Evolutionary conservation across 2,113 vertebrate species (phyloP).

Genomic region (Sapayoa aenigma): DNA sequence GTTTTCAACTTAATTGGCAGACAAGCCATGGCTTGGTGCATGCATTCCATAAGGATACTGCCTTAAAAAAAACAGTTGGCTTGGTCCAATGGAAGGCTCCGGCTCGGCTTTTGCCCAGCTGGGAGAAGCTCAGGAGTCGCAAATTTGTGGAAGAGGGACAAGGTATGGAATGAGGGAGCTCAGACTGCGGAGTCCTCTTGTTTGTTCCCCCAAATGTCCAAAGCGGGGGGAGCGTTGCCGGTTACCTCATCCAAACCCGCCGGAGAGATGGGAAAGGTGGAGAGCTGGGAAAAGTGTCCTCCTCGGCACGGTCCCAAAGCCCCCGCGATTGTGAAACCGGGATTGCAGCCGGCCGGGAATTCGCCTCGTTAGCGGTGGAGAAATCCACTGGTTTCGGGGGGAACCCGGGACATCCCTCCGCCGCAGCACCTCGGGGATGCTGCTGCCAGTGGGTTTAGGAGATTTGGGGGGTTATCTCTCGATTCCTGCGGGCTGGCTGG

Average conservation of each 20-base stretch:
- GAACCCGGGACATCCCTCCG: not conserved
- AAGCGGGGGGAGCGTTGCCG: not conserved
- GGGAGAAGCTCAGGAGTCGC: not conserved
- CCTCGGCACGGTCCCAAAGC: not conserved
- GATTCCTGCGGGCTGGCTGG: not conserved
- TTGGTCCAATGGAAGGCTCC: not conserved
- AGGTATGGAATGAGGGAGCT: not conserved
- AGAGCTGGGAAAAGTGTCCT: not conserved
- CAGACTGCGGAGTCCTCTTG: not conserved
- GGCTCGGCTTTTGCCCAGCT: not conserved
- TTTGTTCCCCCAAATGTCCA: not conserved
- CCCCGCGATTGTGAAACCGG: not conserved
- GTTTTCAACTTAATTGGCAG: not conserved
- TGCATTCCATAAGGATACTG: not conserved
- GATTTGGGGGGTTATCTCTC: not conserved
- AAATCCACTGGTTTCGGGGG: not conserved
- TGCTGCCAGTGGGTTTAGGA: not conserved
- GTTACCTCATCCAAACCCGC: not conserved
- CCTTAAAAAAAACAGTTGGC: not conserved
- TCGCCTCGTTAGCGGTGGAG: not conserved
- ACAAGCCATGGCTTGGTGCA: fast-evolving
- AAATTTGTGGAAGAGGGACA: not conserved
- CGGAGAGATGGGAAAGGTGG: not conserved
- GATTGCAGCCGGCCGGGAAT: not conserved
- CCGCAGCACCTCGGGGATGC: not conserved